Evolutionary conservation across 2,888 invertebrate species (phyloP).

Genomic region (Doris montereyensis): DNA sequence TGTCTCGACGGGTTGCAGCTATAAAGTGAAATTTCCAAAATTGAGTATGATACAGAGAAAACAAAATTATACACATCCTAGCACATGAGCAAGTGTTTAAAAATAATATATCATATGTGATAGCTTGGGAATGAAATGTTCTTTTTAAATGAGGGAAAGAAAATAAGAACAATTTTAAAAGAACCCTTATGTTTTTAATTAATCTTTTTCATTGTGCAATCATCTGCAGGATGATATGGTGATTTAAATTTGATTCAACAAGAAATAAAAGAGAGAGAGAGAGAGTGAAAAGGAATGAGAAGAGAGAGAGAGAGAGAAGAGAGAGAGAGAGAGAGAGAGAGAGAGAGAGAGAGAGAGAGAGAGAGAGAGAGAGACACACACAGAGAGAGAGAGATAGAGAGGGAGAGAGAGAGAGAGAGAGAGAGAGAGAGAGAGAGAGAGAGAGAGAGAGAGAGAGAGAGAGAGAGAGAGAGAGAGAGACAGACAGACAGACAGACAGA

Average conservation of each 20-base stretch:
- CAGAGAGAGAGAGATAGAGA: too few relatives aligned
- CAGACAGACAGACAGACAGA: slow-evolving; percentile 12
- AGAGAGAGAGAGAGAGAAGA: not conserved
- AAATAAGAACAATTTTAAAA: too few relatives aligned
- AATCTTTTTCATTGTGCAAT: too few relatives aligned
- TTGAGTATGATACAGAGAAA: too few relatives aligned
- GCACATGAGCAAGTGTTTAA: too few relatives aligned
- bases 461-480: not conserved
- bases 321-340: not conserved
- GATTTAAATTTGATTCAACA: too few relatives aligned
- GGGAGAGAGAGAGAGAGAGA: not conserved
- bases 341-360: not conserved
- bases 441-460: not conserved
- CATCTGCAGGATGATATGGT: too few relatives aligned
- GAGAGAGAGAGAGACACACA: not conserved
- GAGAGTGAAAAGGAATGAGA: not conserved
- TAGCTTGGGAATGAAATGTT: too few relatives aligned
- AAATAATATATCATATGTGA: too few relatives aligned
- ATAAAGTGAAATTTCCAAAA: slow-evolving; percentile 12
- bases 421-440: not conserved
- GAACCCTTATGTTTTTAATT: too few relatives aligned
- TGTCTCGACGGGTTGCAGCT: slow-evolving; percentile 38
- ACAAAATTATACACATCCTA: too few relatives aligned
- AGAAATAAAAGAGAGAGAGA: not conserved
- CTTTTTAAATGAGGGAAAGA: too few relatives aligned